These are phyloP conservation scores for Ctenopoma multispine DNA, from an alignment of 2,797 vertebrate genomes.

Conservation along the genomic window DNA sequence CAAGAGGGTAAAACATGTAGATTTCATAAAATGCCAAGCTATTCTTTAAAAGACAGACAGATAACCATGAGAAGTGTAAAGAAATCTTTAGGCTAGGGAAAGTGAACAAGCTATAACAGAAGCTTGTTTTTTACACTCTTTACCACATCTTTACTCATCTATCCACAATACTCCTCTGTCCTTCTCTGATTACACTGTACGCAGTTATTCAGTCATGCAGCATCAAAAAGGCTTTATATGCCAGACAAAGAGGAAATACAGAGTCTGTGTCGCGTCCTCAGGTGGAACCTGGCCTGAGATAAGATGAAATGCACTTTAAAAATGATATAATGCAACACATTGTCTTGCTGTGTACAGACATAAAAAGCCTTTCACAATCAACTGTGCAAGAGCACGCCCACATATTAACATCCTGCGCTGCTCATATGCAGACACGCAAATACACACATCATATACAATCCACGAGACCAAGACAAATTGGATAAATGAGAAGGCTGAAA, in stretches of 20 bases:
- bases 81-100: not conserved
- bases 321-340: slow-evolving; percentile 51
- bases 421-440: slow-evolving; percentile 40
- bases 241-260: slow-evolving; percentile 52
- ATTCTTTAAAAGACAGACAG: not conserved
- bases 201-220: slow-evolving; percentile 22
- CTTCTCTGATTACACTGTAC: slow-evolving; percentile 31
- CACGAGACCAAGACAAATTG: slow-evolving; percentile 67
- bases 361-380: slow-evolving; percentile 60
- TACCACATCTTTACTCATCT: not conserved
- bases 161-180: not conserved
- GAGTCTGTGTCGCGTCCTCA: slow-evolving; percentile 45
- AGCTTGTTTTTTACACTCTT: not conserved
- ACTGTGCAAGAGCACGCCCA: slow-evolving; percentile 27
- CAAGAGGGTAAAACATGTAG: not conserved
- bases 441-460: slow-evolving; percentile 61
- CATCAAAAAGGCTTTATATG: slow-evolving; percentile 44
- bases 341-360: slow-evolving; percentile 28
- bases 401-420: slow-evolving; percentile 37
- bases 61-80: not conserved
- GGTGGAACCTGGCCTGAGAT: slow-evolving; percentile 60
- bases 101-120: not conserved
- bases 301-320: slow-evolving; percentile 47
- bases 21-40: not conserved
- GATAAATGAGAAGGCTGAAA: slow-evolving; percentile 59